These are phyloP conservation scores for Rhynchotus rufescens DNA, from an alignment of 2,797 vertebrate genomes.

Conservation along the genomic window DNA sequence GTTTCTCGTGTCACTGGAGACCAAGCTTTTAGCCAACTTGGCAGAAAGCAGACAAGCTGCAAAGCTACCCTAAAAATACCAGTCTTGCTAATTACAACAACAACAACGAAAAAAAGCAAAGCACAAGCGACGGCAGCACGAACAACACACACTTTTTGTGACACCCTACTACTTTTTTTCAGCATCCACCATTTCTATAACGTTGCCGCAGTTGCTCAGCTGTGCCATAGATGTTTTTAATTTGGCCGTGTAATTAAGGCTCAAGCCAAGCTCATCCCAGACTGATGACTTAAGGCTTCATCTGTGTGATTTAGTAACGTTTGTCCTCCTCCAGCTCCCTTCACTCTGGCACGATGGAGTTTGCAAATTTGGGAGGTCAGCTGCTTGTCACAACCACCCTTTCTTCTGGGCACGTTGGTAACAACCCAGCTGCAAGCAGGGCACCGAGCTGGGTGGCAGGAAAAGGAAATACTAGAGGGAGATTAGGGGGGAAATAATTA, in stretches of 20 bases:
- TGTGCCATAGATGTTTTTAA: not conserved
- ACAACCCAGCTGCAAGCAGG: not conserved
- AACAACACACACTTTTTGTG: not conserved
- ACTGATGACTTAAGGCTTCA: not conserved
- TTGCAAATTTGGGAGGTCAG: not conserved
- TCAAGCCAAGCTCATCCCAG: not conserved
- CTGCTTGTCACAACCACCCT: not conserved
- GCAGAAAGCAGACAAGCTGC: slow-evolving; percentile 55
- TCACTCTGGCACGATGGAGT: not conserved
- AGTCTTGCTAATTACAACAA: not conserved
- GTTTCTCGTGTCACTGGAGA: slow-evolving; percentile 13
- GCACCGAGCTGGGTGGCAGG: not conserved
- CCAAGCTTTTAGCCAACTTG: slow-evolving; percentile 53
- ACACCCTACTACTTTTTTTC: not conserved
- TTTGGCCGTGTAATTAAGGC: not conserved
- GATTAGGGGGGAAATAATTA: not conserved
- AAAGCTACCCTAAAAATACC: slow-evolving; percentile 67
- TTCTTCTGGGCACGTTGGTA: not conserved
- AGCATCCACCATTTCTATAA: not conserved
- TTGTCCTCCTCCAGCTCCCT: not conserved
- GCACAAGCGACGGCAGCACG: not conserved
- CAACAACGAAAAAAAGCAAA: not conserved
- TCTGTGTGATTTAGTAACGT: not conserved
- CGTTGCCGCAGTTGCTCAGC: not conserved
- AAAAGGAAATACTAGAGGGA: not conserved